These are phyloP conservation scores for Heteractis magnifica DNA, from an alignment of 92 coral and sea anemone species.

Conservation along the genomic window DNA sequence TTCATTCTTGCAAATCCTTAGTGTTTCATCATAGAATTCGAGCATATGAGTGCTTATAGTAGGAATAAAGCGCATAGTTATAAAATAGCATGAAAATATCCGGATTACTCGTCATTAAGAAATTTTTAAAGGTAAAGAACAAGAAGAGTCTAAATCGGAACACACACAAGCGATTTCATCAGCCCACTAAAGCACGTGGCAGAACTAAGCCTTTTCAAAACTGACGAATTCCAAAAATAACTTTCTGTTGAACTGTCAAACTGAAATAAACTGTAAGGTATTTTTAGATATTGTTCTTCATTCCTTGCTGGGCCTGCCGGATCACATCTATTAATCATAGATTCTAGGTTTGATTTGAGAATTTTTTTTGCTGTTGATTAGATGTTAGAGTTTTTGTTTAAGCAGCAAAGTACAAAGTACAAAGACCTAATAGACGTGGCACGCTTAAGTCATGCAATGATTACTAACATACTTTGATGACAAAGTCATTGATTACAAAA, in stretches of 20 bases:
- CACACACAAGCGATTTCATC: neutral
- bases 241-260: neutral
- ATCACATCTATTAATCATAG: neutral
- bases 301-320: too few species aligned
- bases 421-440: constrained; percentile 32
- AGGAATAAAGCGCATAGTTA: too few species aligned
- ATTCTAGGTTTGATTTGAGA: neutral
- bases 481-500: neutral
- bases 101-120: too few species aligned
- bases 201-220: neutral
- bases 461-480: neutral
- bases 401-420: constrained; percentile 2
- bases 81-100: too few species aligned
- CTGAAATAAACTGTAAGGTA: neutral
- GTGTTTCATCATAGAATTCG: neutral
- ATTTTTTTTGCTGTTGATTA: too few species aligned
- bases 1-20: constrained; percentile 1
- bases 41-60: too few species aligned
- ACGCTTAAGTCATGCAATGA: constrained; percentile 37
- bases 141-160: neutral
- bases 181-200: neutral
- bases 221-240: neutral
- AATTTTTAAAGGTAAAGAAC: neutral
- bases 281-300: neutral
- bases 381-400: constrained; percentile 1